These are phyloP conservation scores for Petrolisthes manimaculis DNA, from an alignment of 2,888 invertebrate genomes.

Conservation along the genomic window DNA sequence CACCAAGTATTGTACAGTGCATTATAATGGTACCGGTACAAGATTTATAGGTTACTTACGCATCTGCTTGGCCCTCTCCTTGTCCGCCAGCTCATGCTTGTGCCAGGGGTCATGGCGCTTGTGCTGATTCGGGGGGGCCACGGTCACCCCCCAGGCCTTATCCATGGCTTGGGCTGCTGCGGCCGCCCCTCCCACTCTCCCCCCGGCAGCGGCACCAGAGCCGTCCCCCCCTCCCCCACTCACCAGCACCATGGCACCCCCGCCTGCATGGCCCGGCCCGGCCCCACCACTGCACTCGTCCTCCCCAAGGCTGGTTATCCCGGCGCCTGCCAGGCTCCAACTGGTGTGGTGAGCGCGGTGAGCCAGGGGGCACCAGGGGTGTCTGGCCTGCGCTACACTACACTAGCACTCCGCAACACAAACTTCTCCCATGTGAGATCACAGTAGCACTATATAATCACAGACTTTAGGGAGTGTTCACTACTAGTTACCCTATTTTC, in stretches of 20 bases:
- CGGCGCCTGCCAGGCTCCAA: slow-evolving; percentile 56
- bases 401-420: neutral
- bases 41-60: slow-evolving; percentile 54
- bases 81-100: slow-evolving; percentile 66
- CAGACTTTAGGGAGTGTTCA: slow-evolving; percentile 27
- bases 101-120: slow-evolving; percentile 66
- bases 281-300: slow-evolving; percentile 52
- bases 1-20: neutral
- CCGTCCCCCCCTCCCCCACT: slow-evolving; percentile 64
- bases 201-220: slow-evolving; percentile 54
- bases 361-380: slow-evolving; percentile 44
- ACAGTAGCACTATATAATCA: slow-evolving; percentile 34
- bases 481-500: slow-evolving; percentile 10
- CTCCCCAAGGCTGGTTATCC: slow-evolving; percentile 60
- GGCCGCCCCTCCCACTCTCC: slow-evolving; percentile 55
- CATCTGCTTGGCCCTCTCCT: slow-evolving; percentile 65
- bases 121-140: slow-evolving; percentile 65
- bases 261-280: slow-evolving; percentile 61
- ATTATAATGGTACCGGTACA: neutral
- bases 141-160: slow-evolving; percentile 66
- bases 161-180: slow-evolving; percentile 64
- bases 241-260: slow-evolving; percentile 64
- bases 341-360: slow-evolving; percentile 19
- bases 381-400: neutral
- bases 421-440: slow-evolving; percentile 21